Conservation (phyloP, 2,888 invertebrate species). For the Coleophora flavipennella region DNA sequence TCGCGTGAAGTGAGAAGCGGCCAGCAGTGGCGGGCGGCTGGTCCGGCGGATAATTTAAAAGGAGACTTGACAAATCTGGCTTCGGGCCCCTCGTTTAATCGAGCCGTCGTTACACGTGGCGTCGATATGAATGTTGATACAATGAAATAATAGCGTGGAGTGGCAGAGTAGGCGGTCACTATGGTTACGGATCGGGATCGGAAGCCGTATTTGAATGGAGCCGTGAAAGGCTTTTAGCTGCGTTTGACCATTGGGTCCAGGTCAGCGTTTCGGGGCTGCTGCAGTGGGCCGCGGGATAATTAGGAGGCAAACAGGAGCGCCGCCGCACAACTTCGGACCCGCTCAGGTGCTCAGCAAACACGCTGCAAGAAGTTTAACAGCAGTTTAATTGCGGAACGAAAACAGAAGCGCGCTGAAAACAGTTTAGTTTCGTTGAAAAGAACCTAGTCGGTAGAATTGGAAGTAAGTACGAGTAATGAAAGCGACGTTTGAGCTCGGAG, state of each 20-base stretch:
- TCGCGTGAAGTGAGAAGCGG: constrained; percentile 56
- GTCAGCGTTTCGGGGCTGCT: constrained; percentile 57
- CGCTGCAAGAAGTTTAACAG: constrained; percentile 70
- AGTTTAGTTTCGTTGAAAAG: constrained; percentile 62
- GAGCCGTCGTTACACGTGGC: constrained; percentile 55
- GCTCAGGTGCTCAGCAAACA: constrained; percentile 68
- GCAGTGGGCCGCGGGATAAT: constrained; percentile 58
- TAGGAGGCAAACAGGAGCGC: constrained; percentile 66
- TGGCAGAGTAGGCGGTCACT: constrained; percentile 46
- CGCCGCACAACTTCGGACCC: constrained; percentile 58
- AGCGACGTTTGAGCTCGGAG: constrained; percentile 26
- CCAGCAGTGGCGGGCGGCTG: constrained; percentile 24
- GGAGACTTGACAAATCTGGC: constrained; percentile 68
- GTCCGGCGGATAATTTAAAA: constrained; percentile 59
- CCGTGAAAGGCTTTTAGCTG: constrained; percentile 53
- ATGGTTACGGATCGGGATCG: constrained; percentile 52
- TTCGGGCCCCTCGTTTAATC: constrained; percentile 65
- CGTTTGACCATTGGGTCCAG: constrained; percentile 60
- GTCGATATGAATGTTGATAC: constrained; percentile 67
- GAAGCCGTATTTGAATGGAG: constrained; percentile 51
- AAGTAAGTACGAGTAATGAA: constrained; percentile 22
- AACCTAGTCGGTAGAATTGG: constrained; percentile 41
- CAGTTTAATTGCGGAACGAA: constrained; percentile 69
- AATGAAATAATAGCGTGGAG: constrained; percentile 56
- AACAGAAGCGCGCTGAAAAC: constrained; percentile 65